phyloP scores from a whole-genome alignment of 2,797 vertebrate genomes.

The Basileuterus tristriatus region DNA sequence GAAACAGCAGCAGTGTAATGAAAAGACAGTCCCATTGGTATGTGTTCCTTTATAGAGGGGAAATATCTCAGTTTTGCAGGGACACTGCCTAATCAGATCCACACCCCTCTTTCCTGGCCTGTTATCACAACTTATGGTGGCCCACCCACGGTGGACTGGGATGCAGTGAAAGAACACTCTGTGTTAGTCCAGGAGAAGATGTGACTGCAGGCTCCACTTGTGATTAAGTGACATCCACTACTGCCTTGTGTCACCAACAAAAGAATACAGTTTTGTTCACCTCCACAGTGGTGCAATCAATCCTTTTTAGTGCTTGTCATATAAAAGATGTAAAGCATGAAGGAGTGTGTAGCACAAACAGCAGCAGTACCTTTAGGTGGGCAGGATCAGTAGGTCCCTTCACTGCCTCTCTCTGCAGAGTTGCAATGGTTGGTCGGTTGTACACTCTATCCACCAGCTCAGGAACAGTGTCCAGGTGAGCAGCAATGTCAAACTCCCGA shows the following conservation, averaged over 20 bases:
- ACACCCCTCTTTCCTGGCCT: not conserved
- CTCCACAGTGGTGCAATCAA: accelerated
- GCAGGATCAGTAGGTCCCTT: slow-evolving; percentile 75
- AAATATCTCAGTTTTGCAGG: not conserved
- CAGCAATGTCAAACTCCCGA: slow-evolving; percentile 84
- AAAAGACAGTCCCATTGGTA: not conserved
- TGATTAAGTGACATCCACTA: not conserved
- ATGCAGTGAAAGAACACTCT: not conserved
- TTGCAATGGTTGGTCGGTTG: slow-evolving; percentile 91
- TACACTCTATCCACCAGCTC: slow-evolving; percentile 87
- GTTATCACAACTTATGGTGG: not conserved
- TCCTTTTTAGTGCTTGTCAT: not conserved
- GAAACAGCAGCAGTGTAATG: not conserved
- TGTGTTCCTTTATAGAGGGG: not conserved
- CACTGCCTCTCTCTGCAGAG: slow-evolving; percentile 81
- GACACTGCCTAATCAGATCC: not conserved
- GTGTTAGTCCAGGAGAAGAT: not conserved
- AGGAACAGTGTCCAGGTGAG: slow-evolving; percentile 85
- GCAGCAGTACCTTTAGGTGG: slow-evolving; percentile 76
- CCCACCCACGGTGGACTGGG: not conserved
- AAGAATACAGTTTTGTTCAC: not conserved
- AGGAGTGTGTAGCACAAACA: not conserved
- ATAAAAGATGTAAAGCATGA: accelerated
- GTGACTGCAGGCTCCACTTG: not conserved
- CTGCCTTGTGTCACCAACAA: not conserved